A percentile compares a stretch with the other conserved stretches of the same genome.
Conservation (phyloP, 2,888 invertebrate species). For the Troglohyphantes excavatus region DNA sequence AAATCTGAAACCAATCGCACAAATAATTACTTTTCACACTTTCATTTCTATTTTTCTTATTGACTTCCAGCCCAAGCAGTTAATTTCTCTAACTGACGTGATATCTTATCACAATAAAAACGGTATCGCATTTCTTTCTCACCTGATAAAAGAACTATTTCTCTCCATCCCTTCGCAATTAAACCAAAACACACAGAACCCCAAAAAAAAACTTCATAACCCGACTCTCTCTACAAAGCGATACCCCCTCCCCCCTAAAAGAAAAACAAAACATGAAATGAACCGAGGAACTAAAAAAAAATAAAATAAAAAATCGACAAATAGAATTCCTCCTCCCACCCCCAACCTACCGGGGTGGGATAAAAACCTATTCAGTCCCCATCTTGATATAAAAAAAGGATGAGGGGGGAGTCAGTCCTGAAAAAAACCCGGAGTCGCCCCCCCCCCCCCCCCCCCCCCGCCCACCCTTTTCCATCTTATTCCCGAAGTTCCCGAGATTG, state of each 20-base stretch:
- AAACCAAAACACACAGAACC: neutral
- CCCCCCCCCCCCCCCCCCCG: conserved; percentile 1
- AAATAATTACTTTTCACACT: too few species aligned
- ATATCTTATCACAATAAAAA: conserved; percentile 5
- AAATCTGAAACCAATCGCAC: neutral
- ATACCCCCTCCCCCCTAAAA: neutral
- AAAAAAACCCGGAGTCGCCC: conserved; percentile 23
- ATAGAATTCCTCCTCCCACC: neutral
- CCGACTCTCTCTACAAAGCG: neutral
- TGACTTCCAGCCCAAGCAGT: neutral
- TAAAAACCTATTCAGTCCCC: conserved; percentile 15
- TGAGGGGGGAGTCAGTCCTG: neutral
- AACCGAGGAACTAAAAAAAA: neutral
- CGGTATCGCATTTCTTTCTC: neutral
- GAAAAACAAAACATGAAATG: conserved; percentile 16
- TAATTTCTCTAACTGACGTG: conserved; percentile 9
- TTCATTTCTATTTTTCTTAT: neutral
- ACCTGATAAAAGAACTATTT: neutral
- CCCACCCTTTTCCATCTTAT: conserved; percentile 63
- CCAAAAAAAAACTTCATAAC: neutral
- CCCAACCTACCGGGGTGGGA: neutral
- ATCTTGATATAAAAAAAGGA: conserved; percentile 10
- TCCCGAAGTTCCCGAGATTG: conserved; percentile 76
- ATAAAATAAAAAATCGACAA: conserved; percentile 36
- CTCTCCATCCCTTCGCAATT: neutral